phyloP scores from a whole-genome alignment of 1,140 invertebrate species.

The Ctenoplectra terminalis region DNA sequence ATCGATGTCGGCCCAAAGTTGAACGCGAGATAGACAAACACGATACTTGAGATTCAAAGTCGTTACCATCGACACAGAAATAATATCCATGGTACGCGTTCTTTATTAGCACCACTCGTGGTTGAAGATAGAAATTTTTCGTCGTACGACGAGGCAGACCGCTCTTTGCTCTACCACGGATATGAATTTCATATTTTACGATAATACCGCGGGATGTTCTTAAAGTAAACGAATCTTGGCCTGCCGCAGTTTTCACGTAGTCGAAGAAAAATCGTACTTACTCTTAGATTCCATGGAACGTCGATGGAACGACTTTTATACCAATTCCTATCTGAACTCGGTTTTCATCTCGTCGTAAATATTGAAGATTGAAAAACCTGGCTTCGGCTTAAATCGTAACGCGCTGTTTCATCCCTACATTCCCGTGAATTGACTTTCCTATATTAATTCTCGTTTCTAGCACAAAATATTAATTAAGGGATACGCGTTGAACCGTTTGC shows the following conservation, averaged over 20 bases:
- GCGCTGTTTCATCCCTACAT: neutral
- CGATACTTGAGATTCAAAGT: neutral
- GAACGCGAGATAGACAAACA: neutral
- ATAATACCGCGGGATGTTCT: conserved; percentile 66
- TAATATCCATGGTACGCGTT: conserved; percentile 51
- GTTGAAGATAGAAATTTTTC: conserved; percentile 26
- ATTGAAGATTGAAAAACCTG: conserved; percentile 29
- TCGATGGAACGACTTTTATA: conserved; percentile 27
- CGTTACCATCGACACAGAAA: conserved; percentile 37
- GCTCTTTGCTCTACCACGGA: conserved; percentile 27
- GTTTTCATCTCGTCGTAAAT: conserved; percentile 20
- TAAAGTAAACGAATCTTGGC: conserved; percentile 63
- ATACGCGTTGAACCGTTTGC: neutral
- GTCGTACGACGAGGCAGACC: neutral
- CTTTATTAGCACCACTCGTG: conserved; percentile 58
- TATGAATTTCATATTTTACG: conserved; percentile 74
- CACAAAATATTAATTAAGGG: neutral
- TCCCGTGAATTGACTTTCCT: neutral
- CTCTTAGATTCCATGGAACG: conserved; percentile 33
- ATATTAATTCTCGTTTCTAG: neutral
- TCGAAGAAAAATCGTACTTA: conserved; percentile 47
- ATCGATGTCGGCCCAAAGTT: neutral
- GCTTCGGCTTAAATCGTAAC: conserved; percentile 8
- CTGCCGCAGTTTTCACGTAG: conserved; percentile 48
- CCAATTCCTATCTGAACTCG: conserved; percentile 28